Evolutionary conservation across 2,888 invertebrate genomes (phyloP).

Genomic region (Aplocera efformata): DNA sequence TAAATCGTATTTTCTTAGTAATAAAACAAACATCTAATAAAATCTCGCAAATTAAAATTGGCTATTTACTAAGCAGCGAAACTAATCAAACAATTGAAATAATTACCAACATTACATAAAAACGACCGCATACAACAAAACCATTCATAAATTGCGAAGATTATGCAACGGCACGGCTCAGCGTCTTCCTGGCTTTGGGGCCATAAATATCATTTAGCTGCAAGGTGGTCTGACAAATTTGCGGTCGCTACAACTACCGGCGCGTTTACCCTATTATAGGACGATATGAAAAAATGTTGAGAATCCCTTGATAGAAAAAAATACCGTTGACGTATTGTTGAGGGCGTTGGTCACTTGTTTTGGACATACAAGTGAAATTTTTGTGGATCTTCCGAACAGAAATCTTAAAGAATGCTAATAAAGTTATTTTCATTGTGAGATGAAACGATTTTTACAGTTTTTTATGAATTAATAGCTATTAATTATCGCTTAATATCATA

Average conservation of each 20-base stretch:
- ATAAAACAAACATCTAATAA: not conserved
- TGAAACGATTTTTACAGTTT: too few species aligned
- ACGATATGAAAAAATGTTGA: conserved; percentile 27
- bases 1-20: too few species aligned
- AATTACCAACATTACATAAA: conserved; percentile 50
- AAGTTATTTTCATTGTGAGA: too few species aligned
- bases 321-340: too few species aligned
- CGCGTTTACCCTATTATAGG: conserved; percentile 47
- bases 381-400: too few species aligned
- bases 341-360: too few species aligned
- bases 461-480: too few species aligned
- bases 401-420: too few species aligned
- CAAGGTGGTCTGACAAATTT: conserved; percentile 81
- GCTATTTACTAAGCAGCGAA: conserved; percentile 8
- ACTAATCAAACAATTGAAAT: conserved; percentile 32
- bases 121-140: conserved; percentile 66
- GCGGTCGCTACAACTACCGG: conserved; percentile 61
- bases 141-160: conserved; percentile 70
- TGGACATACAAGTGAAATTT: too few species aligned
- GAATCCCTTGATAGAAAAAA: not conserved
- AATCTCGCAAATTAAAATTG: not conserved
- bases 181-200: conserved; percentile 69
- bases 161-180: conserved; percentile 76
- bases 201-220: conserved; percentile 75
- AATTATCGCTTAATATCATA: too few species aligned